These are phyloP conservation scores for Leptodactylus fuscus DNA, from an alignment of 2,113 vertebrate species.

Conservation along the genomic window DNA sequence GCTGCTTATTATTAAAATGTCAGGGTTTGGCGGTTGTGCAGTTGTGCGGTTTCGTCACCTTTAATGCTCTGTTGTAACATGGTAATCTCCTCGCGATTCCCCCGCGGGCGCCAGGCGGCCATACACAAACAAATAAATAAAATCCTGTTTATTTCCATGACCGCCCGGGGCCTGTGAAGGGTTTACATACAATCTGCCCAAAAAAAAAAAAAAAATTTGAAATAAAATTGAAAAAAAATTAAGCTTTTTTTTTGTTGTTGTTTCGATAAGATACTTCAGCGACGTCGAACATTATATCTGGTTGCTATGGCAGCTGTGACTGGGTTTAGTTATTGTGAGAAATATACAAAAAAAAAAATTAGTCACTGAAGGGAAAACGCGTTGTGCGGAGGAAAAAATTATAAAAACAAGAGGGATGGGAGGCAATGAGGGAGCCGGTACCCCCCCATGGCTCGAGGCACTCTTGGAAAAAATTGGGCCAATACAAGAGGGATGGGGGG, in stretches of 20 bases:
- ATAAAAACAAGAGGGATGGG: conserved; percentile 10
- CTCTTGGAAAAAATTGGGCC: too few species aligned
- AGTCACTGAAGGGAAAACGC: conserved; percentile 78
- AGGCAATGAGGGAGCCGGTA: too few species aligned
- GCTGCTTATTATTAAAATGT: conserved; percentile 60
- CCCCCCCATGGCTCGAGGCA: too few species aligned
- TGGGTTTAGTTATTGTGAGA: conserved; percentile 85
- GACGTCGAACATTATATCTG: conserved; percentile 78
- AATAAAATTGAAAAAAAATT: too few species aligned
- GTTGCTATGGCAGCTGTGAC: conserved; percentile 85
- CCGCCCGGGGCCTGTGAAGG: conserved; percentile 1
- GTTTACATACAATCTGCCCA: conserved; percentile 19
- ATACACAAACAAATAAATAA: conserved; percentile 36
- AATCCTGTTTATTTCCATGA: conserved; percentile 57
- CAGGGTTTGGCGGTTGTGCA: conserved; percentile 58
- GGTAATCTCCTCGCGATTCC: conserved; percentile 53
- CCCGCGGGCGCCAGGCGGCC: conserved; percentile 14
- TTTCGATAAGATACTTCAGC: conserved; percentile 85
- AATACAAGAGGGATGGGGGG: too few species aligned
- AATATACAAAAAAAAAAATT: conserved; percentile 82
- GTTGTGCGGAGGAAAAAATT: conserved; percentile 72
- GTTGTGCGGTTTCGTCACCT: conserved; percentile 54
- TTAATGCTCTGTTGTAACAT: conserved; percentile 55
- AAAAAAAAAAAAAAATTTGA: background rate
- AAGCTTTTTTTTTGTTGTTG: conserved; percentile 84